Evolutionary conservation across 2,797 vertebrate species (phyloP), one percentile per base, ranked within the genome.

Genomic region (Characodon lateralis): DNA sequence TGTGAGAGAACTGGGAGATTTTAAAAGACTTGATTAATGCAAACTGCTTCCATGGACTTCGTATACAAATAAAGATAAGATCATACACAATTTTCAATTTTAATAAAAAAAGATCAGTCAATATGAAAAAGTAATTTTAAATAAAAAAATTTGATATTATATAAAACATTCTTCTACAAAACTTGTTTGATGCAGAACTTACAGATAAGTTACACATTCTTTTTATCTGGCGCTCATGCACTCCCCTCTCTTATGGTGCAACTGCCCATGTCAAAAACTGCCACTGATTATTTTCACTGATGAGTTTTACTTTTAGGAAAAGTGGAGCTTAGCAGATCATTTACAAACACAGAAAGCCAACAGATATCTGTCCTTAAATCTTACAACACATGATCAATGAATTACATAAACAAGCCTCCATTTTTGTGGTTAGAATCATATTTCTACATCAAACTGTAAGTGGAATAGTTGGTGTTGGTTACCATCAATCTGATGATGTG

Each of bases 401-500:
- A 26, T n/a, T 10, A 35, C 1, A 10, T 41, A 24, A 68, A 26
- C 10, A 46, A 46, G 24, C 41, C 41, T 66, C 16, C 18, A 5
- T 14, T 53, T 53, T 41, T 66, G 39, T 24, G 22, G 20, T 13
- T 41, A 24, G 4, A 24, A 66, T 66, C 35, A 22, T 66, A 22
- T 43, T 41, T 66, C 66, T 46, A n/a, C 26, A 69, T n/a, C 66
- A 69, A 69, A 46, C 41, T 46, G 41, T n/a, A 41, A 43, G 22
- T 48, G 66, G 1, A 24, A 24, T 13, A 10, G 31, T 31, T 16
- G 28, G 41, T 59, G 26, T 12, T 18, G 63, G 3, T 2, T 83
- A 90, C 89, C 86, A 1, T 80, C 1, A 71, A 1, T n/a, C 51
- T 59, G 85, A 26, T 59, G 71, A 61, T 28, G 48, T 1, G 74